These are phyloP conservation scores for Connochaetes taurinus DNA, from an alignment of 2,113 vertebrate genomes.

Conservation along the genomic window DNA sequence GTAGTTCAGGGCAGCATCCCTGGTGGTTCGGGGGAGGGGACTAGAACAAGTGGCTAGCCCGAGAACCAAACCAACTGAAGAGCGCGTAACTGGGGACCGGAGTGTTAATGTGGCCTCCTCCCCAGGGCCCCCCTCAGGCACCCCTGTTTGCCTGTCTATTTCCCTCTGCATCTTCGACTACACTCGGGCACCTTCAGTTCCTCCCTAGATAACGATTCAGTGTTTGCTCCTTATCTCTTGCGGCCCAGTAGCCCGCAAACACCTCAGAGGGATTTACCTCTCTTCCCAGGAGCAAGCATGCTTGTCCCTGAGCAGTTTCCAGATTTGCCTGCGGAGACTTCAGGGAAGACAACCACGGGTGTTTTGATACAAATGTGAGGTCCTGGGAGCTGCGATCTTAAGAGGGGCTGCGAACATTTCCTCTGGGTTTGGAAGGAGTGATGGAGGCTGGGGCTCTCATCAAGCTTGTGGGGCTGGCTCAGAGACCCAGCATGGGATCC, in stretches of 20 bases:
- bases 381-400: background rate
- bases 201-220: background rate
- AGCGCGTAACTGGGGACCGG: accelerated
- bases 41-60: background rate
- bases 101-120: accelerated
- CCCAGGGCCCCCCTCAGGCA: background rate
- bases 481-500: background rate
- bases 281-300: background rate
- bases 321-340: background rate
- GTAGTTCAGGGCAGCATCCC: background rate
- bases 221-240: background rate
- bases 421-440: background rate
- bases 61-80: background rate
- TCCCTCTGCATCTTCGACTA: background rate
- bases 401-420: background rate
- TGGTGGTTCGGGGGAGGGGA: accelerated
- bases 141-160: background rate
- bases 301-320: background rate
- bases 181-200: background rate
- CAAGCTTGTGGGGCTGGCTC: background rate
- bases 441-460: background rate
- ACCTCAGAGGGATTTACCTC: background rate
- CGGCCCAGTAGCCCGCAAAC: accelerated
- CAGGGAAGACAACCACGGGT: background rate
- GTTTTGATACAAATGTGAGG: background rate